Conservation (phyloP, 2,888 invertebrate species). For the Himalopsyche japonica region DNA sequence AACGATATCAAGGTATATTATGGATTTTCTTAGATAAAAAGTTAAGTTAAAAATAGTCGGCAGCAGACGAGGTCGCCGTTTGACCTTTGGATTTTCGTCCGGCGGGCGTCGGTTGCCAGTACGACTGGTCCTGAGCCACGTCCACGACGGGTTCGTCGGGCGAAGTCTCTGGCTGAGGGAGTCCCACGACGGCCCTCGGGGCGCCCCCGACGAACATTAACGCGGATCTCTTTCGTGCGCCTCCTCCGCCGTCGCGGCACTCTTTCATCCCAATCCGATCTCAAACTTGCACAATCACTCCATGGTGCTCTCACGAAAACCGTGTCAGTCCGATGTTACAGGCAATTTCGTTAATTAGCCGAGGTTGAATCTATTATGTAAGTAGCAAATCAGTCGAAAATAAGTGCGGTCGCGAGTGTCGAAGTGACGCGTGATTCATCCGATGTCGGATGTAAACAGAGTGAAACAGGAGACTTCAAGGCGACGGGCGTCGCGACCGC, state of each 20-base stretch:
- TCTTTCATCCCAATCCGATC: constrained; percentile 40
- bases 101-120: constrained; percentile 52
- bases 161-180: constrained; percentile 55
- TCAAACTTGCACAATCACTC: neutral
- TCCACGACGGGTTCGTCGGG: constrained; percentile 58
- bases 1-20: too few species aligned
- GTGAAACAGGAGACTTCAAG: neutral
- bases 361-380: neutral
- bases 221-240: constrained; percentile 53
- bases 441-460: neutral
- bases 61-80: neutral
- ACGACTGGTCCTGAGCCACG: constrained; percentile 58
- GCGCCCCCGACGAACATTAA: constrained; percentile 59
- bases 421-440: neutral
- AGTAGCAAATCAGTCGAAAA: neutral
- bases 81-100: constrained; percentile 24
- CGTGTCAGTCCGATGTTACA: neutral
- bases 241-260: constrained; percentile 57
- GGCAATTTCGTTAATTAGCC: neutral
- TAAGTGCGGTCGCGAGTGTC: neutral
- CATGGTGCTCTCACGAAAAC: constrained; percentile 2
- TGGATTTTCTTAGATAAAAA: too few species aligned
- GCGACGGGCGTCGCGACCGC: neutral
- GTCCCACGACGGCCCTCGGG: constrained; percentile 59
- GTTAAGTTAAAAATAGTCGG: too few species aligned